Evolutionary conservation across 2,113 vertebrate species (phyloP), one percentile per base, ranked within the genome.

Genomic region (Spea multiplicata): DNA sequence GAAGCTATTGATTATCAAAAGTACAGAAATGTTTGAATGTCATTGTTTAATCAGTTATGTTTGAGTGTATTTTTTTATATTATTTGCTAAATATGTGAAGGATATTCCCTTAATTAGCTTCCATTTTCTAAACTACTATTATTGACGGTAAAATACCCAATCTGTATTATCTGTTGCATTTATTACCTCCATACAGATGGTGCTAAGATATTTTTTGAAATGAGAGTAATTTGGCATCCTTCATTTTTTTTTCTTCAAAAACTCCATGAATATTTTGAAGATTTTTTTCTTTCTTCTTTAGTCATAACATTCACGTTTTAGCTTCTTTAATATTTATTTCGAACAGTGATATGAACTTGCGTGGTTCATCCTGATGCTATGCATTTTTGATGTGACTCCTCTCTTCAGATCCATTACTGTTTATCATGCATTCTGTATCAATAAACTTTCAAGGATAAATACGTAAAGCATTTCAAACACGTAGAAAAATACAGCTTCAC

Each of bases 121-220:
- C 6, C 55, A 46, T 50, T 66, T 69, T 17, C 44, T 66, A 49
- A 79, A 66, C 47, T 57, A 44, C 61, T 17, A 73, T 73, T 79
- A 66, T 59, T 73, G 44, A 79, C 66, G 10, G 61, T 66, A 73
- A 73, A 79, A 72, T 66, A 53, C 49, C 16, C 69, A 79, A 65
- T 78, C 13, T 73, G 61, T 65, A 73, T 79, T 73, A 79, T 79
- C 49, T 66, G 59, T 73, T 73, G 50, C 49, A 55, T 44, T 72
- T 79, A 66, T 66, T 66, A 73, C 73, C 61, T 66, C 61, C 5
- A 4, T 79, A 66, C 76, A 79, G 76, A 79, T 79, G 69, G 48
- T 66, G 48, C 49, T 3, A 59, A 49, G 49, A 72, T 78, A 71
- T 52, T 71, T 78, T 65, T 66, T 50, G 8, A 71, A 66, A 55